Evolutionary conservation across 2,888 invertebrate species (phyloP).

Genomic region (Apotomis capreana): DNA sequence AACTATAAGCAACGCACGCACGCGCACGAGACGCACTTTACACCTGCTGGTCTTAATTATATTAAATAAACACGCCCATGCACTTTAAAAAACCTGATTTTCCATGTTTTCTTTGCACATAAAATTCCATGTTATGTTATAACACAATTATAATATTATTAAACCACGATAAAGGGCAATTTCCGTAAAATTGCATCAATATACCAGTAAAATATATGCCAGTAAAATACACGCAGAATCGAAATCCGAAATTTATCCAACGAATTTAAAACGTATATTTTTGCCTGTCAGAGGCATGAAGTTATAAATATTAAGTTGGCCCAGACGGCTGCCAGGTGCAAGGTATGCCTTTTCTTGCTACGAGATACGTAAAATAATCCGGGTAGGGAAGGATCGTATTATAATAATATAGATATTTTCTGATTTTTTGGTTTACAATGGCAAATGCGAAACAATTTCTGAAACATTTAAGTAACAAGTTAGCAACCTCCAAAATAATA

Average conservation of each 20-base stretch:
- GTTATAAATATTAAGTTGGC: slow-evolving; percentile 34
- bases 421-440: not conserved
- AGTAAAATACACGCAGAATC: slow-evolving; percentile 6
- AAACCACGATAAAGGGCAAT: no score
- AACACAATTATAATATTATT: no score
- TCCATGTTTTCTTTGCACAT: no score
- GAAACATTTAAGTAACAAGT: no score
- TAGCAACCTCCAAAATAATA: no score
- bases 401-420: not conserved
- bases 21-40: no score
- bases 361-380: slow-evolving; percentile 15
- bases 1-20: no score
- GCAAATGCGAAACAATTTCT: no score
- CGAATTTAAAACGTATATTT: slow-evolving; percentile 17
- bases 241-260: slow-evolving; percentile 2
- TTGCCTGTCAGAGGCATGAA: slow-evolving; percentile 15
- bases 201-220: not conserved
- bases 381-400: not conserved
- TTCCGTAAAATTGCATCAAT: not conserved
- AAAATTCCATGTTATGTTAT: no score
- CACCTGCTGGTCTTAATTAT: no score
- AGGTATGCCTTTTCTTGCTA: slow-evolving; percentile 20
- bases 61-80: no score
- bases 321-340: slow-evolving; percentile 30
- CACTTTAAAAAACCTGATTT: no score